These are phyloP conservation scores for Allygus modestus DNA, from an alignment of 2,888 invertebrate genomes.

Conservation along the genomic window DNA sequence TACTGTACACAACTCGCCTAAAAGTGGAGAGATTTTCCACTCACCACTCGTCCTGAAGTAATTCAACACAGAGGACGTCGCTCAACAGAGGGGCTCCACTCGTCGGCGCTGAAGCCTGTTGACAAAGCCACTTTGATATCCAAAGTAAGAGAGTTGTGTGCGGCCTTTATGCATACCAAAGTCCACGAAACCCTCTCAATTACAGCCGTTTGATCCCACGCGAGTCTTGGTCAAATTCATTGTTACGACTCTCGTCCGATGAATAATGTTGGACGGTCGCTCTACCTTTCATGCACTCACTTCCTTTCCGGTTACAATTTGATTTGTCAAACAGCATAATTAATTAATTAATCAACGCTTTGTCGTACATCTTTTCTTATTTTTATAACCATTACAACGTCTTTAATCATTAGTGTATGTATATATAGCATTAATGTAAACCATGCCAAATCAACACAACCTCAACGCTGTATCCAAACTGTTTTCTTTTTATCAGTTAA, in stretches of 20 bases:
- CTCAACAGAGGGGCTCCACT: neutral
- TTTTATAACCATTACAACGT: too few species aligned
- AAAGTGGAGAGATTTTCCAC: neutral
- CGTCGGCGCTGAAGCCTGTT: neutral
- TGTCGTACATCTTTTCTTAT: too few species aligned
- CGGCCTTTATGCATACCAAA: neutral
- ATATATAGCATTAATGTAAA: too few species aligned
- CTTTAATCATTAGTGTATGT: too few species aligned
- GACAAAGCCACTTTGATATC: constrained; percentile 4
- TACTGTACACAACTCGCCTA: too few species aligned
- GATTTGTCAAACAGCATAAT: neutral
- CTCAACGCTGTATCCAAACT: too few species aligned
- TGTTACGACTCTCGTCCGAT: neutral
- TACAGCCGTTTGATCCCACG: neutral
- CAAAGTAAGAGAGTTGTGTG: neutral
- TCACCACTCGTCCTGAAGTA: neutral
- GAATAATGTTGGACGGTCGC: neutral
- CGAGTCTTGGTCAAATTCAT: neutral
- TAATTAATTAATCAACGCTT: neutral
- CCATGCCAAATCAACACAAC: too few species aligned
- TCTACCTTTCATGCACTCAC: neutral
- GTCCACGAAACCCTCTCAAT: neutral
- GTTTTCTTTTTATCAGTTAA: too few species aligned
- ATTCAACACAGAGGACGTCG: neutral
- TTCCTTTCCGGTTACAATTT: neutral